Evolutionary conservation across 2,113 vertebrate genomes (phyloP).

Genomic region (Pipa parva): DNA sequence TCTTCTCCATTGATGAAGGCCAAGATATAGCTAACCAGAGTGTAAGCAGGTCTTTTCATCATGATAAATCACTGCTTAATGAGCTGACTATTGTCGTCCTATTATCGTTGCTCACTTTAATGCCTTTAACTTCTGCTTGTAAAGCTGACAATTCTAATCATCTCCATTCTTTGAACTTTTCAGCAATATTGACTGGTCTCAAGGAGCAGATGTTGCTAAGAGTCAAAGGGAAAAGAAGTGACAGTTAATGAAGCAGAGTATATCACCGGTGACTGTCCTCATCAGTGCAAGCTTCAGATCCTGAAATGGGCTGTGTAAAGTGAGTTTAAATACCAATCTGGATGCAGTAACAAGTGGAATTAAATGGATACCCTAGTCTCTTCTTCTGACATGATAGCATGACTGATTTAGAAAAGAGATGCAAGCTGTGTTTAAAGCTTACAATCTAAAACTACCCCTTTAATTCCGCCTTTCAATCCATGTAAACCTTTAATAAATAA

Average conservation of each 20-base stretch:
- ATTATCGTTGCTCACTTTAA: constrained; percentile 85
- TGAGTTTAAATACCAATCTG: too few relatives aligned
- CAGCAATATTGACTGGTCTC: constrained; percentile 94
- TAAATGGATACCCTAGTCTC: too few relatives aligned
- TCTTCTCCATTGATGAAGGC: too few relatives aligned
- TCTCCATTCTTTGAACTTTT: constrained; percentile 92
- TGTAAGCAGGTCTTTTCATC: constrained; percentile 96
- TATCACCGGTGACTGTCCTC: neutral
- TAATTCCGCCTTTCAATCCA: too few relatives aligned
- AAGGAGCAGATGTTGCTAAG: constrained; percentile 90
- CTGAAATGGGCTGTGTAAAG: too few relatives aligned
- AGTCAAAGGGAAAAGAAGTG: constrained; percentile 11
- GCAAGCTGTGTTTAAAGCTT: too few relatives aligned
- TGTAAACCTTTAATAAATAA: too few relatives aligned
- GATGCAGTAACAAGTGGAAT: too few relatives aligned
- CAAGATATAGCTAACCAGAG: constrained; percentile 76
- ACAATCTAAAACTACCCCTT: too few relatives aligned
- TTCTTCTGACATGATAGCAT: too few relatives aligned
- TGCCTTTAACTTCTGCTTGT: constrained; percentile 90
- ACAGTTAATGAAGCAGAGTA: neutral
- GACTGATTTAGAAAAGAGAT: too few relatives aligned
- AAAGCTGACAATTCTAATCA: constrained; percentile 95
- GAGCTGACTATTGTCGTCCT: constrained; percentile 85
- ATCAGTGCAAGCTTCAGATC: neutral
- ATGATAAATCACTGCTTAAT: constrained; percentile 99